phyloP scores from a whole-genome alignment of 2,113 vertebrate species.

The Regulus satrapa region DNA sequence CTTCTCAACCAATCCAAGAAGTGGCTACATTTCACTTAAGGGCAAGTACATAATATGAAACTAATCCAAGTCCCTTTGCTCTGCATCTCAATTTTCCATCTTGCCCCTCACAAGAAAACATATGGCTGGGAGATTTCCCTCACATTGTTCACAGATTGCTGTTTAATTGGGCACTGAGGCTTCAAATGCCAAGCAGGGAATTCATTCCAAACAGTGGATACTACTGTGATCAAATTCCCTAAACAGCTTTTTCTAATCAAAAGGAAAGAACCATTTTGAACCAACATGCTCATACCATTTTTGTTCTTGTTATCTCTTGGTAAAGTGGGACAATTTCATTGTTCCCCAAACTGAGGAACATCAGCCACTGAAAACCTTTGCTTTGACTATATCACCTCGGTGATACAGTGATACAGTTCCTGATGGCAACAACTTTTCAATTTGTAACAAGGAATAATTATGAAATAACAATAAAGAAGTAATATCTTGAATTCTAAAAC shows the following conservation, averaged over 20 bases:
- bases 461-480: background rate
- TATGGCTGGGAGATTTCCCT: background rate
- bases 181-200: background rate
- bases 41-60: background rate
- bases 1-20: background rate
- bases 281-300: background rate
- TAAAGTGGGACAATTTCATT: background rate
- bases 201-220: background rate
- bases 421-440: background rate
- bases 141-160: background rate
- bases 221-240: background rate
- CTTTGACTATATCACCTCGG: background rate
- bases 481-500: background rate
- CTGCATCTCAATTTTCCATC: background rate
- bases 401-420: too few relatives aligned
- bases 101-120: background rate
- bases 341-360: background rate
- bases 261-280: background rate
- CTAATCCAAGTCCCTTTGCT: background rate
- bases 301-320: background rate
- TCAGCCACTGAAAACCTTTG: background rate
- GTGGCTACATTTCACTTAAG: background rate
- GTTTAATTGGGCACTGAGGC: background rate
- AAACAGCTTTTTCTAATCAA: background rate
- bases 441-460: background rate